Evolutionary conservation across 2,888 invertebrate genomes (phyloP), one percentile per base, ranked within the genome.

Genomic region (Epinotia ramella): DNA sequence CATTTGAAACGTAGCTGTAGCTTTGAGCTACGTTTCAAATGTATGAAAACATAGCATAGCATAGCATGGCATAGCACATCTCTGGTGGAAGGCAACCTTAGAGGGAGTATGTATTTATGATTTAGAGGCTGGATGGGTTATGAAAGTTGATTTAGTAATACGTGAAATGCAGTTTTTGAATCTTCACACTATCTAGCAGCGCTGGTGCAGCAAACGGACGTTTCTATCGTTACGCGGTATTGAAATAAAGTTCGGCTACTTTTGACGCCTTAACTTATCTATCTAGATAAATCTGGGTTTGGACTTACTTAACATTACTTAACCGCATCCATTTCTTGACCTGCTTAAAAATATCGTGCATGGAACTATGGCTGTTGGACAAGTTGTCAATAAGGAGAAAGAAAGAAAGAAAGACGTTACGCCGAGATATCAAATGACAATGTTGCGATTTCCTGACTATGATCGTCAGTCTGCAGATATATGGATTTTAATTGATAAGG

Each of bases 371-470:
- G 49, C 59, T 13, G 5, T 24, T 59, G 20, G 24, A 60, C 60
- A 16, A 60, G 20, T 28, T 60, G 60, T 60, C 60, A 60, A 60
- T 28, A 16, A 33, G 33, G 33, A 33, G 33, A 33, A n/a, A n/a
- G n/a, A n/a, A n/a, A n/a, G n/a, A n/a, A n/a, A n/a, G n/a, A n/a
- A n/a, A 5, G 28, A 60, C 13, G 16, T 28, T 7, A 24, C 16
- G 20, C 13, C 24, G 49, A 49, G 5, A 49, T 59, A 24, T 24
- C 59, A 20, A 16, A 28, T 28, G 16, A 33, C 60, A 60, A 60
- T 60, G 60, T 60, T 60, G 60, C 28, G 60, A 20, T 60, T 60
- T 60, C 60, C 16, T 16, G 60, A 33, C 16, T 33, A n/a, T 33
- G 57, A 11, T 20, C 57, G 57, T 9, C 57, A 18, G 57, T 11